Conservation (phyloP, 1,140 invertebrate genomes). For the Drosophila sp. region DNA sequence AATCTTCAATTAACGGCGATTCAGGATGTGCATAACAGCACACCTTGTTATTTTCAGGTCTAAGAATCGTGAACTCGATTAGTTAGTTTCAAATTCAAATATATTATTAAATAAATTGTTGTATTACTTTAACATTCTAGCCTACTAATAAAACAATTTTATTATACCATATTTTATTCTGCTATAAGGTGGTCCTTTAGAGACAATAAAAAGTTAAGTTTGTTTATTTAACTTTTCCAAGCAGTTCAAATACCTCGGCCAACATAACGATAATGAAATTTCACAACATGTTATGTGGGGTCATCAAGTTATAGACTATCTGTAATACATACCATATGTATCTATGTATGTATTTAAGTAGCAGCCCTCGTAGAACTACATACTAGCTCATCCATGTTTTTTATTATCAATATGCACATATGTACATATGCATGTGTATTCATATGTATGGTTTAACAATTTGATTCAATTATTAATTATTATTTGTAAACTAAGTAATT, state of each 20-base stretch:
- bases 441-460: not conserved
- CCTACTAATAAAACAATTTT: not conserved
- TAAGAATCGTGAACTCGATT: constrained; percentile 6
- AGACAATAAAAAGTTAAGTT: too few species aligned
- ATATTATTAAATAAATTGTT: not conserved
- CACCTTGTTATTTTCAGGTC: constrained; percentile 87
- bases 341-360: not conserved
- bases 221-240: too few species aligned
- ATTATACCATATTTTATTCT: not conserved
- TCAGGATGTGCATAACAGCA: constrained; percentile 97
- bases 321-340: too few species aligned
- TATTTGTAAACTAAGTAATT: not conserved
- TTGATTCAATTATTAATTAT: not conserved
- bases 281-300: too few species aligned
- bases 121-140: not conserved
- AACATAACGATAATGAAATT: too few species aligned
- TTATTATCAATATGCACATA: not conserved
- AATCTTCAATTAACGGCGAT: constrained; percentile 97
- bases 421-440: not conserved
- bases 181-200: too few species aligned
- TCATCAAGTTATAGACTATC: too few species aligned
- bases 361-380: too few species aligned
- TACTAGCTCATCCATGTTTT: not conserved
- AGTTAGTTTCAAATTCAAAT: not conserved
- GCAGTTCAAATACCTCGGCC: too few species aligned